Base-by-base conservation (phyloP, 2,113 vertebrate genomes). In the Cinclus mexicanus region DNA sequence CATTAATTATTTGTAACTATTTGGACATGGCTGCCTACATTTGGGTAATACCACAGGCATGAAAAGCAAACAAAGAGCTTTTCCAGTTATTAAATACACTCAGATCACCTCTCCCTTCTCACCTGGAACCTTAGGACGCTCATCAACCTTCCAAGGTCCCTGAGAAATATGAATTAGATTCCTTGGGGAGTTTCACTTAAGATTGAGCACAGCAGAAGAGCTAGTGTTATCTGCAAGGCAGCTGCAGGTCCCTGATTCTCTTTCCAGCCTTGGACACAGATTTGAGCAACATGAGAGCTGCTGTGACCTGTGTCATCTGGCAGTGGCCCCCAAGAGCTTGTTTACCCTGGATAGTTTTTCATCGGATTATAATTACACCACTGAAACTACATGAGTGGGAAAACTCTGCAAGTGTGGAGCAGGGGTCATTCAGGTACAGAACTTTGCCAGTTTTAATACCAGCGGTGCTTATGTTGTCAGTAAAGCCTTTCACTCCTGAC, bases 321-420 rank as follows among this genome's bases (percentile, higher is more conserved):
- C 85, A 83, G 81, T 49, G 92, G 52, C 75, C 78, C 82, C 63
- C 79, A 63, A 24, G 75, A 69, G 26, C 79, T 94, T 90, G 85
- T 92, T 96, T 94, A 90, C 75, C 42, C 50, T 37, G 78, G 70
- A 13, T 84, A 67, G 57, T 77, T 95, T 95, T 88, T 67, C 82
- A 52, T 55, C 3, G 22, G 82, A 37, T 50, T 63, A 47, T 85
- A 83, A 65, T 91, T 83, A 90, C 85, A 91, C 15, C 55, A 33
- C 75, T 56, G 70, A 70, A 89, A 64, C 8, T 8, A 29, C 37
- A 7, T 1, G 42, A 74, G 59, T 37, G 26, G 69, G 72, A 70
- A 77, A 90, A 46, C 21, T 42, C 33, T 41, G 82, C 71, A 77
- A 5, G 2, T 33, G 39, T n/a, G 63, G 60, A 55, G 67, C 56